Evolutionary conservation across 2,888 invertebrate genomes (phyloP), one percentile per base, ranked within the genome.

Genomic region (Cantharis flavilabris): DNA sequence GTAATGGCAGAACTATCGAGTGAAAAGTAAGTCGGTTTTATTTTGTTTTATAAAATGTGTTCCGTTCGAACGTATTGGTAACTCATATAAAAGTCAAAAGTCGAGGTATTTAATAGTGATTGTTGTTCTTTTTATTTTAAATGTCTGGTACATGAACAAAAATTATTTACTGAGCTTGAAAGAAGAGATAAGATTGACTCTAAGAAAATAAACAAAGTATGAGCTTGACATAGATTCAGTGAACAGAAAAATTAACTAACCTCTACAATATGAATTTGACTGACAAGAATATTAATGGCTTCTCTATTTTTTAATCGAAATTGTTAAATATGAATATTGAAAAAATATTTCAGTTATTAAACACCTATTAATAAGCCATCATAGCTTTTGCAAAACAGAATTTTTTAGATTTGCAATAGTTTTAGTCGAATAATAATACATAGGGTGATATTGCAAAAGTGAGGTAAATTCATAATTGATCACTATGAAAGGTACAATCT

Each of bases 201-300:
- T 76, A 72, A 75, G 77, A 77, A 77, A 77, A 76, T 76, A 73
- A 77, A 72, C 74, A 67, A 65, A 72, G 77, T 69, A 77, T 75
- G 77, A 65, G 30, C 72, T 77, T 77, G 77, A 75, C 74, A 70
- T 75, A 75, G 72, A 75, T 75, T 77, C 77, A 77, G 72, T 77
- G 77, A 77, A 77, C 77, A 77, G 77, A 77, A 77, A 77, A 77
- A 77, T 77, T 77, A 77, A 72, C 77, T 69, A 75, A 67, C 49
- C 63, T 71, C 76, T 69, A 77, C 71, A 73, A 76, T 73, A 23
- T 70, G 73, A 70, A 28, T 71, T 70, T 64, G 69, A 77, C 64
- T 71, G 77, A 75, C 74, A 74, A 71, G 77, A 77, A 77, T 77
- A 77, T 77, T 77, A 77, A 77, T 67, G 23, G 26, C 13, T 14